Conservation (phyloP, 2,888 invertebrate species). For the Eupithecia pulchellata region DNA sequence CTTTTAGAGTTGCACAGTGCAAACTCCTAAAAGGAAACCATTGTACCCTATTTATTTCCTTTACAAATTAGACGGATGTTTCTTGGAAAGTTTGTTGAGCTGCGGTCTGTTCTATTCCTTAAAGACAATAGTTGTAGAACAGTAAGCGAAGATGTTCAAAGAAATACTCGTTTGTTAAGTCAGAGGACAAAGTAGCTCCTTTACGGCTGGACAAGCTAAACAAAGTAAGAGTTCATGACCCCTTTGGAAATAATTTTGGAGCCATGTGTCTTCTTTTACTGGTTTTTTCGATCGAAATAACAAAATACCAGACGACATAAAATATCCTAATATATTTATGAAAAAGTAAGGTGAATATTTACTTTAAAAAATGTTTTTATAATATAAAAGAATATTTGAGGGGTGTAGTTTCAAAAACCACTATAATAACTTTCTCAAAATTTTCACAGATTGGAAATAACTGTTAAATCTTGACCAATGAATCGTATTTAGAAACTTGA, state of each 20-base stretch:
- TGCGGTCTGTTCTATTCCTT: slow-evolving; percentile 46
- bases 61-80: slow-evolving; percentile 69
- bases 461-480: too few relatives aligned
- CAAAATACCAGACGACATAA: too few relatives aligned
- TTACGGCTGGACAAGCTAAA: neutral
- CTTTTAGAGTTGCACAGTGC: slow-evolving; percentile 39
- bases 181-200: neutral
- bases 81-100: slow-evolving; percentile 53
- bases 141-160: slow-evolving; percentile 10
- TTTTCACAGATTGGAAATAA: too few relatives aligned
- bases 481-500: too few relatives aligned
- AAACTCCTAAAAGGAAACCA: slow-evolving; percentile 65
- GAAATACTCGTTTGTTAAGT: slow-evolving; percentile 1
- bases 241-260: neutral
- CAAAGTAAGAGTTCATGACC: neutral
- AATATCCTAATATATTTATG: too few relatives aligned
- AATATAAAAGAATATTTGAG: too few relatives aligned
- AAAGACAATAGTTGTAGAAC: slow-evolving; percentile 35
- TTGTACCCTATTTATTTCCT: slow-evolving; percentile 71
- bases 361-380: too few relatives aligned
- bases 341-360: too few relatives aligned
- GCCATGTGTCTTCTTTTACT: neutral
- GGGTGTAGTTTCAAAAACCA: too few relatives aligned
- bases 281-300: too few relatives aligned
- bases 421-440: too few relatives aligned